phyloP scores from a whole-genome alignment of 2,113 vertebrate species.

The Oncorhynchus clarkii region DNA sequence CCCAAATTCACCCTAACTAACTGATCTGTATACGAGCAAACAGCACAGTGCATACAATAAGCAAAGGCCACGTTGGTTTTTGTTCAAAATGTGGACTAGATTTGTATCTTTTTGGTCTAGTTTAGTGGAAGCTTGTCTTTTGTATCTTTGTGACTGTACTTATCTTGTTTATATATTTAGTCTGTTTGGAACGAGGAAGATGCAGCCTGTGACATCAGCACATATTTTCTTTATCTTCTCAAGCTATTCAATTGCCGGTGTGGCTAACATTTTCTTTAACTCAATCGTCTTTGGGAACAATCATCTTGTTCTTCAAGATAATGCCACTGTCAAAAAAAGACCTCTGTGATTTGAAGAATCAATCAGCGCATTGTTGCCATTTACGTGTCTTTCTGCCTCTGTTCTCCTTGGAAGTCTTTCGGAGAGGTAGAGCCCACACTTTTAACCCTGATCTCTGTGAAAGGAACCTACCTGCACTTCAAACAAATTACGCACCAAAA shows the following conservation, averaged over 20 bases:
- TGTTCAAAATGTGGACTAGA: neutral
- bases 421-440: neutral
- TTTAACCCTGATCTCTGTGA: neutral
- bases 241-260: neutral
- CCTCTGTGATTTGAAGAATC: slow-evolving; percentile 6
- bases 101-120: neutral
- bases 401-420: too few relatives aligned
- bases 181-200: slow-evolving; percentile 23
- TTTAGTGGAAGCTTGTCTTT: slow-evolving; percentile 6
- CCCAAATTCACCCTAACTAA: neutral
- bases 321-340: neutral
- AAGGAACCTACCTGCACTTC: neutral
- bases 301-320: neutral
- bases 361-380: neutral
- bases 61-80: neutral
- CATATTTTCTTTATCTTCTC: neutral
- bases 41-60: neutral
- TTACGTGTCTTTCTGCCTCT: neutral
- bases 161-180: slow-evolving; percentile 2
- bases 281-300: too few relatives aligned
- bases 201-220: slow-evolving; percentile 25
- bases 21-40: neutral
- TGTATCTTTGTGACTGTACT: neutral
- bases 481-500: neutral
- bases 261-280: too few relatives aligned